Percentiles rank a stretch among this genome's conserved stretches.
Conservation (phyloP, 1,140 invertebrate genomes). For the Drosophila tristis region DNA sequence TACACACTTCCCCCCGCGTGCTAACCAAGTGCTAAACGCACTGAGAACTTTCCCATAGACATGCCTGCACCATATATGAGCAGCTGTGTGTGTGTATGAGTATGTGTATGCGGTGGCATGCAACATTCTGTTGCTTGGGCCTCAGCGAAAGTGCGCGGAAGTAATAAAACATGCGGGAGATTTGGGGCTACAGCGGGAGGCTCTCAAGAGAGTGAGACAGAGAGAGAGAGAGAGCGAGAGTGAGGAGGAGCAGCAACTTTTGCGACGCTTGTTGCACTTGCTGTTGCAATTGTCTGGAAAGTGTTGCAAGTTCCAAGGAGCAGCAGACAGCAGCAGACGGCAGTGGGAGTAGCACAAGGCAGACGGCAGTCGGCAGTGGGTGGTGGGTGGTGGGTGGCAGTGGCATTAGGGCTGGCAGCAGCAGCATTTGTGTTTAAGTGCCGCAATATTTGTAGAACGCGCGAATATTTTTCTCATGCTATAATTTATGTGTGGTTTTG, state of each 20-base stretch:
- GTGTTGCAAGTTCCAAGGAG: slow-evolving; percentile 47
- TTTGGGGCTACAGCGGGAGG: neutral
- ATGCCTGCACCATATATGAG: neutral
- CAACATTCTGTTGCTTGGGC: slow-evolving; percentile 56
- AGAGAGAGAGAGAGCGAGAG: neutral
- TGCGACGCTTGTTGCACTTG: slow-evolving; percentile 66
- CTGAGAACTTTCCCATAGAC: slow-evolving; percentile 75
- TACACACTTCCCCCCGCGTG: neutral
- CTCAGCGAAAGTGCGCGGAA: slow-evolving; percentile 77
- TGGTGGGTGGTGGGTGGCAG: slow-evolving; percentile 16
- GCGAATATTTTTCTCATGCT: slow-evolving; percentile 37
- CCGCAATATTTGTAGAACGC: slow-evolving; percentile 71
- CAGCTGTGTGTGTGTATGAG: too few relatives aligned
- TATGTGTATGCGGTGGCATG: slow-evolving; percentile 8
- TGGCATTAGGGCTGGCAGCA: slow-evolving; percentile 58
- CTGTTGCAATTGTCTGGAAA: slow-evolving; percentile 72
- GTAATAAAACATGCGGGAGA: slow-evolving; percentile 72
- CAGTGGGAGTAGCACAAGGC: slow-evolving; percentile 6
- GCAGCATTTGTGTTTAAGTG: slow-evolving; percentile 76
- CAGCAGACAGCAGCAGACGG: neutral
- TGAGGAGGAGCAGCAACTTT: slow-evolving; percentile 37
- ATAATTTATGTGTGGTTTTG: slow-evolving; percentile 61
- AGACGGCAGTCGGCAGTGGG: slow-evolving; percentile 1
- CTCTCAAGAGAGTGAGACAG: too few relatives aligned
- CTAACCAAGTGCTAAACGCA: slow-evolving; percentile 66